These are phyloP conservation scores for Dasyprocta punctata DNA, from an alignment of 2,113 vertebrate species.

Conservation along the genomic window DNA sequence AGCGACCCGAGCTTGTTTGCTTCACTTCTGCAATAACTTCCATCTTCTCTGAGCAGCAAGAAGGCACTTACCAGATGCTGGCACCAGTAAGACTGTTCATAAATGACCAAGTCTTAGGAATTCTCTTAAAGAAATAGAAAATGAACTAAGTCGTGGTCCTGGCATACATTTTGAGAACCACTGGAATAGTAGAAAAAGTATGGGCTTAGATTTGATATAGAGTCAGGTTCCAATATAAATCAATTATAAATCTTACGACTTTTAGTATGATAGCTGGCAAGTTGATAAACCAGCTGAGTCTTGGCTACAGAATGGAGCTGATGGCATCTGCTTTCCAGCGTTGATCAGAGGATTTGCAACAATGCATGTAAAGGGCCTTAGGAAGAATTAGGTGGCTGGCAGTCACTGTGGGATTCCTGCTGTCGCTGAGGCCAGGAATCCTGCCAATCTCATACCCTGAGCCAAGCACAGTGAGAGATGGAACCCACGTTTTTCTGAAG, in stretches of 20 bases:
- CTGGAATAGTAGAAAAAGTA: no score
- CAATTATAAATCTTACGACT: not conserved
- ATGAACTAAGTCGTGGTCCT: not conserved
- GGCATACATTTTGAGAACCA: not conserved
- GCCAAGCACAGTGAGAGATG: not conserved
- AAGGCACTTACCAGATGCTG: not conserved
- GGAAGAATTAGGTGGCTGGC: no score
- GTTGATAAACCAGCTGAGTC: not conserved
- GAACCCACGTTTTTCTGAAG: not conserved
- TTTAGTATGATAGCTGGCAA: no score
- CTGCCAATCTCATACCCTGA: not conserved
- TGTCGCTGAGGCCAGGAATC: not conserved
- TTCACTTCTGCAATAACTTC: not conserved
- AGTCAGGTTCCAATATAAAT: not conserved
- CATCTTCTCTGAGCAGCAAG: not conserved
- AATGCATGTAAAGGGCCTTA: not conserved
- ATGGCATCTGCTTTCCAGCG: not conserved
- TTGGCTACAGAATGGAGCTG: not conserved
- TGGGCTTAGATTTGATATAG: not conserved
- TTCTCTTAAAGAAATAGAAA: not conserved
- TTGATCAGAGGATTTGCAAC: not conserved
- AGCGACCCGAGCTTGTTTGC: no score
- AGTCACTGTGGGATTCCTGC: rapidly evolving
- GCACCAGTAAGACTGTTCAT: not conserved
- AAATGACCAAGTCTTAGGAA: not conserved